Conservation (phyloP, 2,888 invertebrate genomes). For the Agonopterix arenella region DNA sequence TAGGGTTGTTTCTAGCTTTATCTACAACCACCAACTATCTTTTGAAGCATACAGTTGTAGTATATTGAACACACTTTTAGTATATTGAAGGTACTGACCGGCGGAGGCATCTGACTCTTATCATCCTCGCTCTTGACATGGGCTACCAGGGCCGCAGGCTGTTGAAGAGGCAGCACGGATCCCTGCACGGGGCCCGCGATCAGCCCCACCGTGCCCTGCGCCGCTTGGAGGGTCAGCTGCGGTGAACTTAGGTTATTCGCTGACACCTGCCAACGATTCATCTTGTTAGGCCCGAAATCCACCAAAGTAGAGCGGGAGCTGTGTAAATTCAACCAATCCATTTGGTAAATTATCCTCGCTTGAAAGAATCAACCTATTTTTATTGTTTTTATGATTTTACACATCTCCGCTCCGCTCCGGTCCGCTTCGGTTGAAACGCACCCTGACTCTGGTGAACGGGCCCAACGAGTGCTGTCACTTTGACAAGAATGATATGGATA, state of each 20-base stretch:
- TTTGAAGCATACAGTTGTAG: neutral
- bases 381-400: too few relatives aligned
- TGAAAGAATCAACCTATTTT: too few relatives aligned
- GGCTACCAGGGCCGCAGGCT: slow-evolving; percentile 30
- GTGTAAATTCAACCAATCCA: too few relatives aligned
- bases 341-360: too few relatives aligned
- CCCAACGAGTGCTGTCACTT: too few relatives aligned
- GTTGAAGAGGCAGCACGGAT: slow-evolving; percentile 40
- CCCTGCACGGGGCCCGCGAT: slow-evolving; percentile 46
- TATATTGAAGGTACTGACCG: neutral
- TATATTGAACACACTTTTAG: too few relatives aligned
- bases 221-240: slow-evolving; percentile 48
- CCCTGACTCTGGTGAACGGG: too few relatives aligned
- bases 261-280: slow-evolving; percentile 20
- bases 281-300: too few relatives aligned
- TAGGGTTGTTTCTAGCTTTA: neutral
- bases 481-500: too few relatives aligned
- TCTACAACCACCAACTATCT: neutral
- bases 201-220: slow-evolving; percentile 44
- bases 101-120: slow-evolving; percentile 29
- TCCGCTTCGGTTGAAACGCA: too few relatives aligned
- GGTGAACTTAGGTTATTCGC: slow-evolving; percentile 35
- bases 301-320: too few relatives aligned
- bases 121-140: slow-evolving; percentile 56
- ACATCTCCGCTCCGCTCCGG: too few relatives aligned